phyloP scores from a whole-genome alignment of 2,113 vertebrate species.

The Sapayoa aenigma region DNA sequence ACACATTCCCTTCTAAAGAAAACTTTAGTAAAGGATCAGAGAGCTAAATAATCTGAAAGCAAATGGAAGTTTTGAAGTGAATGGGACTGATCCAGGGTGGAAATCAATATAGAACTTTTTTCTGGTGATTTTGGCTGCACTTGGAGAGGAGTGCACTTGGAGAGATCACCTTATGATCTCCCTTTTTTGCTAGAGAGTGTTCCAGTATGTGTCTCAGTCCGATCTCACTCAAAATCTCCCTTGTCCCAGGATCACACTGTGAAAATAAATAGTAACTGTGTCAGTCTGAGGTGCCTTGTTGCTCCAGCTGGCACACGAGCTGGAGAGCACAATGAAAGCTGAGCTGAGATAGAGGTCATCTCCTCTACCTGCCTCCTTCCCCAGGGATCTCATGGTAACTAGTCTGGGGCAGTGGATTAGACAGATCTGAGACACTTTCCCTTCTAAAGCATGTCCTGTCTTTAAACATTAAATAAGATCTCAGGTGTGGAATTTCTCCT shows the following conservation, averaged over 20 bases:
- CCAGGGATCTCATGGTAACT: neutral
- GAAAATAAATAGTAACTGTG: neutral
- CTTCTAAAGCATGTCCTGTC: neutral
- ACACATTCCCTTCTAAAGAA: neutral
- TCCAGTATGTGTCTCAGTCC: neutral
- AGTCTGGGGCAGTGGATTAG: neutral
- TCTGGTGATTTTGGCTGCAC: neutral
- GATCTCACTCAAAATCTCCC: neutral
- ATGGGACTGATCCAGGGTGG: neutral
- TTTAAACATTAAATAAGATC: slow-evolving; percentile 8
- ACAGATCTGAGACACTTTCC: neutral
- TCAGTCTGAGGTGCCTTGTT: neutral
- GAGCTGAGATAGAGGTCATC: slow-evolving; percentile 4
- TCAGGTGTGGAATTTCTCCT: slow-evolving; percentile 15
- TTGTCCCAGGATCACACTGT: neutral
- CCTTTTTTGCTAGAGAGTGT: neutral
- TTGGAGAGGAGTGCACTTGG: neutral
- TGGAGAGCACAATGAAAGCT: neutral
- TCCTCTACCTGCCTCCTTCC: neutral
- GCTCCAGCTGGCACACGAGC: neutral
- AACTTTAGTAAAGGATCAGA: neutral
- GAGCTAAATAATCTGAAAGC: neutral
- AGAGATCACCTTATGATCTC: neutral
- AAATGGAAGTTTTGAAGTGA: neutral
- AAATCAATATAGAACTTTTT: neutral